These are phyloP conservation scores for Malurus melanocephalus DNA, from an alignment of 2,113 vertebrate genomes.

Conservation along the genomic window DNA sequence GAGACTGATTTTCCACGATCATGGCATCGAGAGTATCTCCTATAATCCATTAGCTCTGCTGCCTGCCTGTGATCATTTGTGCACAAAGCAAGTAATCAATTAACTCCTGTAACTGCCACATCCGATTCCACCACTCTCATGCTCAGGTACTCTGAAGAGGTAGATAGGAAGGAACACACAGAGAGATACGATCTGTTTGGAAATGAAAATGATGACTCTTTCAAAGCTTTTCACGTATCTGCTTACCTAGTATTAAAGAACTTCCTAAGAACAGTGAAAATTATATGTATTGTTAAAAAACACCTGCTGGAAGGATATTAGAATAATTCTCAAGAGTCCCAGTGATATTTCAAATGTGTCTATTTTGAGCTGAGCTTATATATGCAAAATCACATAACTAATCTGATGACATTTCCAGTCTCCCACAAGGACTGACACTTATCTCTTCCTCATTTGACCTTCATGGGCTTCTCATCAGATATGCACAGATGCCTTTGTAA, in stretches of 20 bases:
- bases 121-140: neutral
- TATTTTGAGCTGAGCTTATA: conserved; percentile 1
- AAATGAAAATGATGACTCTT: neutral
- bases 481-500: neutral
- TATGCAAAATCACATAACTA: conserved; percentile 8
- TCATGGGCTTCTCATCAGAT: neutral
- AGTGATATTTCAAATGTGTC: neutral
- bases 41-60: neutral
- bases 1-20: neutral
- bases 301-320: neutral
- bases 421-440: neutral
- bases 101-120: neutral
- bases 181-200: neutral
- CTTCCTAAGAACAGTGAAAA: neutral
- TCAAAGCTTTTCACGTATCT: neutral
- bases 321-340: neutral
- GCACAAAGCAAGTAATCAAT: neutral
- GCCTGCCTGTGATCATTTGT: neutral
- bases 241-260: neutral
- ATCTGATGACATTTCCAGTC: neutral
- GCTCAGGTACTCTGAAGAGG: neutral
- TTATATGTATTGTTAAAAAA: neutral
- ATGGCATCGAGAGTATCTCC: neutral
- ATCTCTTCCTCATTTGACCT: neutral
- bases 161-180: neutral